Evolutionary conservation across 1,140 invertebrate species (phyloP), one percentile per base, ranked within the genome.

Genomic region (Diorhabda carinulata): DNA sequence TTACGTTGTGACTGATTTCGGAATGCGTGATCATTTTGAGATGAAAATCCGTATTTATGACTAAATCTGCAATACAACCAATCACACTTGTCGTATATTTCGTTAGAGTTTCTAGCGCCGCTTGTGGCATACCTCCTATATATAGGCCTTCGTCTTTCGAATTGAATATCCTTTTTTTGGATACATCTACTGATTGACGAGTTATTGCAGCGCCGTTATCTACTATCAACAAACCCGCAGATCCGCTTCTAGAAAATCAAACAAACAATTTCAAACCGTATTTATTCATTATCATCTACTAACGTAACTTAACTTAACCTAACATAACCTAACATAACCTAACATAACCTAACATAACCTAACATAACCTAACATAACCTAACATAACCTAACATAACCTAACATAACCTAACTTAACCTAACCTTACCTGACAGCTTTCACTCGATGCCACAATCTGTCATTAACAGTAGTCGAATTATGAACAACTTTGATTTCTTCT

Each of bases 361-460:
- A 25, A 25, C 25, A 25, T 25, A 25, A 25, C 25, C 25, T 25
- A 25, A 25, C 25, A 1, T 25, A 25, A 25, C 25, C 25, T n/a
- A 68, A 43, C 61, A 25, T 25, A 25, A 25, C 25, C 25, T 25
- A 25, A 25, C 25, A 25, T 25, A 25, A 25, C 25, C 25, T 25
- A 25, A 25, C 25, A 25, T 25, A 25, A 25, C 25, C 25, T 25
- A 25, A 25, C 25, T 1, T 25, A 25, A 25, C 25, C 25, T n/a
- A 68, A 43, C 61, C 76, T 81, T 84, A 97, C 95, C 95, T 93
- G 44, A 93, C 89, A 43, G 92, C 91, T 81, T 90, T 87, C 42
- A 97, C 87, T 69, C 91, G 86, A 82, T 98, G 95, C 95, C 95
- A 98, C 56, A 94, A 84, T 64, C 94, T 94, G 82, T 98, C 94